These are phyloP conservation scores for Drosophila subobscura DNA, from an alignment of 1,140 invertebrate species.

Conservation along the genomic window DNA sequence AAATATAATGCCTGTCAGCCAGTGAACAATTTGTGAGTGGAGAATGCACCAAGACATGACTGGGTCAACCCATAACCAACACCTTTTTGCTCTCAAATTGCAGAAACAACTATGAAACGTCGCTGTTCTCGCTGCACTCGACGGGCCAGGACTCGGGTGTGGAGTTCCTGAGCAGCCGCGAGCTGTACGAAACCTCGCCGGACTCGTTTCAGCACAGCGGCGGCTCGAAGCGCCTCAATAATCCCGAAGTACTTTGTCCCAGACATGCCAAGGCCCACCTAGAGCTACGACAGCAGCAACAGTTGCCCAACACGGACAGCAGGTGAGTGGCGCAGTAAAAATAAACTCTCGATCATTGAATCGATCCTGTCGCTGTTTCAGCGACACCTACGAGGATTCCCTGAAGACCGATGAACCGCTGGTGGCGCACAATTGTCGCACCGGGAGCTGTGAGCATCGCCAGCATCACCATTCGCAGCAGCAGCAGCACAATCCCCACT, in stretches of 20 bases:
- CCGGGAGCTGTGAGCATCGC: slow-evolving; percentile 86
- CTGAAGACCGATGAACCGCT: slow-evolving; percentile 84
- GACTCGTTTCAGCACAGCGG: slow-evolving; percentile 85
- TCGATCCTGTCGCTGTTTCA: slow-evolving; percentile 45
- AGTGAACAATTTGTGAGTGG: slow-evolving; percentile 77
- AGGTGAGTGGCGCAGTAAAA: slow-evolving; percentile 24
- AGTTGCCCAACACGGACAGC: slow-evolving; percentile 61
- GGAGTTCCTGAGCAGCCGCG: slow-evolving; percentile 84
- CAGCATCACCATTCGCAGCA: slow-evolving; percentile 35
- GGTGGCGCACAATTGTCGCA: slow-evolving; percentile 81
- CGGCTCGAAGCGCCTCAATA: slow-evolving; percentile 54
- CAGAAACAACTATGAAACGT: slow-evolving; percentile 85
- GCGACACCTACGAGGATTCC: slow-evolving; percentile 88
- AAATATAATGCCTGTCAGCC: slow-evolving; percentile 80
- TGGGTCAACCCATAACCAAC: not conserved
- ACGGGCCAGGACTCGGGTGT: slow-evolving; percentile 92
- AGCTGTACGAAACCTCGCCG: slow-evolving; percentile 86
- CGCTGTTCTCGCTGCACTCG: slow-evolving; percentile 90
- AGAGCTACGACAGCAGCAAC: slow-evolving; percentile 59
- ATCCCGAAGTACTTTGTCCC: slow-evolving; percentile 66
- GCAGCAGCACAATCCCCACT: slow-evolving; percentile 57
- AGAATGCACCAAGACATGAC: not conserved
- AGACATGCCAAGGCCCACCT: slow-evolving; percentile 73
- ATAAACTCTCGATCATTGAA: not conserved
- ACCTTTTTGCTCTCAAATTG: not conserved